phyloP scores from a whole-genome alignment of 2,113 vertebrate species.

The Oreotrochilus melanogaster region DNA sequence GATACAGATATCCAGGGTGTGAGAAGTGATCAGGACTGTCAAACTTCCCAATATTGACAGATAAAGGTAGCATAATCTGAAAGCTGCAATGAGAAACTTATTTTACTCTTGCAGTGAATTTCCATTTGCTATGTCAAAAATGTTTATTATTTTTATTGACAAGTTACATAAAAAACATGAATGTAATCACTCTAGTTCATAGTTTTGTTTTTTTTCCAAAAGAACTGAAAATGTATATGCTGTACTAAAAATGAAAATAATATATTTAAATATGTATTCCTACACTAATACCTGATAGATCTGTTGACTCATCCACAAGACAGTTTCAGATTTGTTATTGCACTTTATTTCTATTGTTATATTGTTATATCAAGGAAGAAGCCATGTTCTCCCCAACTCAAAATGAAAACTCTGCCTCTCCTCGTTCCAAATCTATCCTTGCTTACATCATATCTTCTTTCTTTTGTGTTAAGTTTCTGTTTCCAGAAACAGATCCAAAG shows the following conservation, averaged over 20 bases:
- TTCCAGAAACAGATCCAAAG: background rate
- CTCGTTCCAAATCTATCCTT: background rate
- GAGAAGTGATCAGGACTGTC: background rate
- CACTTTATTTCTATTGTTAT: background rate
- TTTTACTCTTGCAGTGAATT: background rate
- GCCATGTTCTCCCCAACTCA: background rate
- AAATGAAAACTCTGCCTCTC: background rate
- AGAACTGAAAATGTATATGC: rapidly evolving
- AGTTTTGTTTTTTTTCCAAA: background rate
- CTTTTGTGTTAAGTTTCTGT: background rate
- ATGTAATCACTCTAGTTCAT: background rate
- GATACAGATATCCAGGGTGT: background rate
- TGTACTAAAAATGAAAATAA: background rate
- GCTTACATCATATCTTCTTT: background rate
- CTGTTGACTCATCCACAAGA: background rate
- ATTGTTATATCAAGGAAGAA: background rate
- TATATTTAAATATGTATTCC: background rate
- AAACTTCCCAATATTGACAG: background rate
- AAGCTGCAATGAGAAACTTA: background rate
- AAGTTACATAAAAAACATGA: background rate
- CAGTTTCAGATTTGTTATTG: background rate
- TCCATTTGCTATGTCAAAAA: background rate
- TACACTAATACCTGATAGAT: background rate
- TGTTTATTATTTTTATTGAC: background rate
- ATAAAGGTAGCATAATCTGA: background rate